Base-by-base conservation (phyloP, 2,113 vertebrate species). In the Trichomycterus rosablanca region DNA sequence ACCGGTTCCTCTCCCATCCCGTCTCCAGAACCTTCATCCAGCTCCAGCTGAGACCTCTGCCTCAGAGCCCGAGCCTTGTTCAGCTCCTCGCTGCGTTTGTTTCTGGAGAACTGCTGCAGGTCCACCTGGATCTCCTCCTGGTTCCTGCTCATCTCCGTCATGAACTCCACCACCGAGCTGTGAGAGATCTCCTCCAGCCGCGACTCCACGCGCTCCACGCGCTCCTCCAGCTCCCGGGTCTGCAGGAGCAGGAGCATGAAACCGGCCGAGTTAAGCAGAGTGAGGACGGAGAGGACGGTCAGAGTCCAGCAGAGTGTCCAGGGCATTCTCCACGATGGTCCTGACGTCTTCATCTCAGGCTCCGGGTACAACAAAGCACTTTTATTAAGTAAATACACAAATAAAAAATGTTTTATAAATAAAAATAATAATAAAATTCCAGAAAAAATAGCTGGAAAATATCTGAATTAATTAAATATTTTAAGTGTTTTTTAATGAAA, bases 191-290 rank as follows among this genome's bases (percentile, higher is more conserved):
- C 76, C 14, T 51, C 68, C 73, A 89, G 42, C 54, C 75, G 78
- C 2, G 42, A 65, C 66, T 88, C 86, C 32, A 87, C 71, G n/a
- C 67, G 76, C 59, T 81, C 72, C 76, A 92, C 74, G 40, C 79
- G 72, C 22, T 67, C 65, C 2, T 76, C 81, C 16, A 94, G 80
- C 64, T 86, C 87, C 43, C 82, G 83, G 81, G 89, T 91, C 80
- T 89, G 91, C 45, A 87, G 75, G 73, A 95, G 59, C 35, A 92
- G 80, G 52, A 92, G 88, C 55, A 93, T 68, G 0, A 93, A 87
- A 37, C 88, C 91, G 22, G 85, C 83, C 0, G 86, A 86, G 76
- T 91, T 95, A n/a, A 94, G 74, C 44, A 89, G 68, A 0, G 87
- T 86, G 34, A 94, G 63, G 3, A 83, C 50, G 7, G 84, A 90